Percentiles rank a stretch among this genome's conserved stretches.
Evolutionary conservation across 2,113 vertebrate genomes (phyloP).

Genomic region (Cichladusa arquata): DNA sequence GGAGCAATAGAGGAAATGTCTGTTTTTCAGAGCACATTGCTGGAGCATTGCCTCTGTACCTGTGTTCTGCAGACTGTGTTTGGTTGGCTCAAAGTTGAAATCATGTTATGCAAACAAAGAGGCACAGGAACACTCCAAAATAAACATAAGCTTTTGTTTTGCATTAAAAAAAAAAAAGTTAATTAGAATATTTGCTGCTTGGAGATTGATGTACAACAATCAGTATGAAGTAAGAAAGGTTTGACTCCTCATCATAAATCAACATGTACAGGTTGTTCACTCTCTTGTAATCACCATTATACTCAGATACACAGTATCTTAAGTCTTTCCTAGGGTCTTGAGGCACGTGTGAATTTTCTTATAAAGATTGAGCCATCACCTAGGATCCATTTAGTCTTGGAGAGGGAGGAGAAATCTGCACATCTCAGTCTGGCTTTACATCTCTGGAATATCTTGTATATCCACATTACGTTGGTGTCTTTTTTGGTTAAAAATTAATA

Average conservation of each 20-base stretch:
- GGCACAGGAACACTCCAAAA: neutral
- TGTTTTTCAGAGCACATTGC: neutral
- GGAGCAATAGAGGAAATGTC: neutral
- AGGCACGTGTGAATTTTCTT: neutral
- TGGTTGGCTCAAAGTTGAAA: neutral
- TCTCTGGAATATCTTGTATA: neutral
- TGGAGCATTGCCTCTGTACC: neutral
- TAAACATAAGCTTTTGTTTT: neutral
- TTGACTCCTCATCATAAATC: neutral
- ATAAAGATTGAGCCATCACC: neutral
- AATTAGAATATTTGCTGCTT: neutral
- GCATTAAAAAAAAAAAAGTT: neutral
- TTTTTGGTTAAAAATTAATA: neutral
- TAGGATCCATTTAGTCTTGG: neutral
- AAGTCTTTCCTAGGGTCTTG: neutral
- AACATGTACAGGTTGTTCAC: neutral
- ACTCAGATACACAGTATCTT: neutral
- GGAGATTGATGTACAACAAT: neutral
- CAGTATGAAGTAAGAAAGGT: neutral
- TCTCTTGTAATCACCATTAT: neutral
- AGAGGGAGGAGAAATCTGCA: neutral
- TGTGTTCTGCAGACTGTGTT: neutral
- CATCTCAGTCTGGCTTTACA: accelerated
- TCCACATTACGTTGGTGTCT: neutral
- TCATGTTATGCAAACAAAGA: neutral